These are phyloP conservation scores for Leucopsar rothschildi DNA, from an alignment of 2,113 vertebrate species.

Conservation along the genomic window DNA sequence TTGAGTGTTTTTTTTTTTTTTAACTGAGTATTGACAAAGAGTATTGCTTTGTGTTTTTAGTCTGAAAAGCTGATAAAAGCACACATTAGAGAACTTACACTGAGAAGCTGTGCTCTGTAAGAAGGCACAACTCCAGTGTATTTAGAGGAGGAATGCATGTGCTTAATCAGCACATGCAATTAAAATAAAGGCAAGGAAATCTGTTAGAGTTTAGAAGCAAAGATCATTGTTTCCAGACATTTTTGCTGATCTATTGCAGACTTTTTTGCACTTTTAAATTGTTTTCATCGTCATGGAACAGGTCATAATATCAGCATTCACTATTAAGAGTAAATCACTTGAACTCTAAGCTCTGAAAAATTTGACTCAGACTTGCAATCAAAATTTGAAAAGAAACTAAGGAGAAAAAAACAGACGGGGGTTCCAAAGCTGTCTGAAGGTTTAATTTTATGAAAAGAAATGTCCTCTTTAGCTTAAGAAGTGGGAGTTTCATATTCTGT, in stretches of 20 bases:
- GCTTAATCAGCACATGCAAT: not conserved
- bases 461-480: not conserved
- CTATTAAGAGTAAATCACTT: not conserved
- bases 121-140: not conserved
- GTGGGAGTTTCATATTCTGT: not conserved
- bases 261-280: not conserved
- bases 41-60: not conserved
- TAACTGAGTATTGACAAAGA: not conserved
- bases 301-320: not conserved
- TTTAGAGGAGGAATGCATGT: not conserved
- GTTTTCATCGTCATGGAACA: not conserved
- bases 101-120: not conserved
- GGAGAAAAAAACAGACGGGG: rapidly evolving
- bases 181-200: slow-evolving; percentile 21
- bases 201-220: not conserved
- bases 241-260: not conserved
- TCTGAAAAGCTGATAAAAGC: not conserved
- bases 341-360: not conserved
- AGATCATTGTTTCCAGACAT: not conserved
- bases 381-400: not conserved
- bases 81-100: not conserved
- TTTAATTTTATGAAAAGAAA: not conserved
- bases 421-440: not conserved
- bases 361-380: not conserved
- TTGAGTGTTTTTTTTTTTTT: not conserved